Conservation (phyloP, 2,113 vertebrate genomes). For the Heterotis niloticus region DNA sequence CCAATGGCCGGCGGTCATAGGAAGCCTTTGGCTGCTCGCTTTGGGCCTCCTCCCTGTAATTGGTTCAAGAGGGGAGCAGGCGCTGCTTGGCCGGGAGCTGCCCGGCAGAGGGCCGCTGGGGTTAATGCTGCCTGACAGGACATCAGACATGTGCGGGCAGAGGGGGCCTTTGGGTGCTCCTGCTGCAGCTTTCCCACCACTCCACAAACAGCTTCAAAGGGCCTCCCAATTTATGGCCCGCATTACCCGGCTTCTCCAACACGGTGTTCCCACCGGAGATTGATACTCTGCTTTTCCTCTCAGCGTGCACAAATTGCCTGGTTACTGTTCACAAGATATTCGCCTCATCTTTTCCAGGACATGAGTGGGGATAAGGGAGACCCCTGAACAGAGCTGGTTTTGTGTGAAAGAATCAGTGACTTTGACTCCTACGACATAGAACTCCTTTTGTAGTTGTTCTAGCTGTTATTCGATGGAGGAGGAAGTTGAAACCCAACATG, state of each 20-base stretch:
- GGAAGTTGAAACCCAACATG: background rate
- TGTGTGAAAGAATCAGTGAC: background rate
- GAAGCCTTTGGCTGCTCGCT: too few relatives aligned
- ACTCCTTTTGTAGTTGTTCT: background rate
- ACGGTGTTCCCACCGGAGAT: conserved; percentile 73
- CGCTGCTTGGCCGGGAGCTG: conserved; percentile 73
- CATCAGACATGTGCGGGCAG: conserved; percentile 68
- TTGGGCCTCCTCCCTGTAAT: background rate
- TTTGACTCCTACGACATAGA: too few relatives aligned
- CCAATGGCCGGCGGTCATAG: too few relatives aligned
- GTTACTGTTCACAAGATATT: conserved; percentile 33
- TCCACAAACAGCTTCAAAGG: conserved; percentile 75
- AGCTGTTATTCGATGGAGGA: background rate
- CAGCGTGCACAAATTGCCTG: conserved; percentile 60
- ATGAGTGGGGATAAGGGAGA: background rate
- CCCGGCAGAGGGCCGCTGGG: conserved; percentile 55
- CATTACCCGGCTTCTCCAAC: conserved; percentile 78
- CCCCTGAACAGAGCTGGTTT: background rate
- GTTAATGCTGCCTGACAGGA: conserved; percentile 84
- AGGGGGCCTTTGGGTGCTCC: conserved; percentile 73
- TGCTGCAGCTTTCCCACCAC: conserved; percentile 74
- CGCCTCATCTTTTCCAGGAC: conserved; percentile 9
- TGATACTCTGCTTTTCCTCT: conserved; percentile 49
- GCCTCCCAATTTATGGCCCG: conserved; percentile 75
- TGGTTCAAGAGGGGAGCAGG: background rate